phyloP scores from a whole-genome alignment of 30 jellyfish, hydroid and myxozoan genomes.

The Hydractinia echinata region DNA sequence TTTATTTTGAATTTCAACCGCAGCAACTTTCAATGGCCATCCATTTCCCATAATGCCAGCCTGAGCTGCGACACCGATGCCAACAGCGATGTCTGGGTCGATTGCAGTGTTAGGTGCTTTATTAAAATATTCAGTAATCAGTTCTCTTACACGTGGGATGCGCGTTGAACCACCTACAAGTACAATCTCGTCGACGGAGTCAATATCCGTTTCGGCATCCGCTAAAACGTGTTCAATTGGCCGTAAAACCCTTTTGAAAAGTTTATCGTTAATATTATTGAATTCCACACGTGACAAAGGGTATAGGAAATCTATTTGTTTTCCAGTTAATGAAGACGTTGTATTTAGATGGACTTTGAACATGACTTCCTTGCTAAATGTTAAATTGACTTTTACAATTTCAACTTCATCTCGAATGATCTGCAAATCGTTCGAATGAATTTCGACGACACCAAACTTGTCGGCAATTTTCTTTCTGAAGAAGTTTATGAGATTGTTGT shows the following conservation, averaged over 20 bases:
- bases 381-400: conserved; percentile 40
- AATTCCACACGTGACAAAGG: conserved; percentile 44
- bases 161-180: conserved; percentile 95
- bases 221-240: conserved; percentile 71
- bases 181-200: conserved; percentile 79
- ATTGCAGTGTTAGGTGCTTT: conserved; percentile 72
- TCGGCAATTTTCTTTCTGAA: conserved; percentile 23
- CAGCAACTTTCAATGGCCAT: conserved; percentile 92
- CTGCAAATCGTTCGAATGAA: conserved; percentile 44
- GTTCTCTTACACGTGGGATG: conserved; percentile 72
- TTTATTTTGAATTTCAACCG: conserved; percentile 73
- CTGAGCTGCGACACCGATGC: conserved; percentile 78
- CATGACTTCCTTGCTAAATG: conserved; percentile 17
- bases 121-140: conserved; percentile 52
- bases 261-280: conserved; percentile 39
- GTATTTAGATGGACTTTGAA: conserved; percentile 36
- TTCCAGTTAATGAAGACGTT: conserved; percentile 16
- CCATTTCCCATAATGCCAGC: conserved; percentile 87
- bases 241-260: conserved; percentile 44
- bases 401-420: conserved; percentile 62
- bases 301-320: conserved; percentile 21
- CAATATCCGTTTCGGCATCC: conserved; percentile 52
- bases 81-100: conserved; percentile 93
- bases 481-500: conserved; percentile 39
- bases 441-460: conserved; percentile 32